These are phyloP conservation scores for Alauda arvensis DNA, from an alignment of 2,797 vertebrate species.

Conservation along the genomic window DNA sequence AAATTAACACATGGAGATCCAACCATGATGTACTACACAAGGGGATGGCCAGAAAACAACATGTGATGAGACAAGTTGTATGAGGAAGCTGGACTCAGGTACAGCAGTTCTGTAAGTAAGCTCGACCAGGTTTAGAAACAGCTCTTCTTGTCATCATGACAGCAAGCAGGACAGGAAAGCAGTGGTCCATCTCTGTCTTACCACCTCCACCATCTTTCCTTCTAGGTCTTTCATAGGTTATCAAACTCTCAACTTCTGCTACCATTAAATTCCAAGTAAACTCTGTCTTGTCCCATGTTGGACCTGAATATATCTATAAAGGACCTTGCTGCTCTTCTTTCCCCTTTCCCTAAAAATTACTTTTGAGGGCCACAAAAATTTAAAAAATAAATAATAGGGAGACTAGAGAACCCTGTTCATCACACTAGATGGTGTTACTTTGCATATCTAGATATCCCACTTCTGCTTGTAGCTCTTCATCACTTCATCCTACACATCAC, in stretches of 20 bases:
- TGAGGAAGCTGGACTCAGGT: neutral
- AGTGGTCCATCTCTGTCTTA: neutral
- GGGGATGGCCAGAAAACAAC: neutral
- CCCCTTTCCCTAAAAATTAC: neutral
- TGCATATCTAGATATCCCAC: neutral
- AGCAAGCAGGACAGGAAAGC: neutral
- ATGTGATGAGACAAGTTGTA: neutral
- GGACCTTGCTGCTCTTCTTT: neutral
- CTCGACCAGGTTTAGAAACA: neutral
- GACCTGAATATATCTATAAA: neutral
- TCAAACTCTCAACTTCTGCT: neutral
- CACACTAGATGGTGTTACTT: neutral
- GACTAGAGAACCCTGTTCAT: neutral
- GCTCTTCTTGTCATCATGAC: neutral
- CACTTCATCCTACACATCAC: neutral
- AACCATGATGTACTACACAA: neutral
- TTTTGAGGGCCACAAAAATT: neutral
- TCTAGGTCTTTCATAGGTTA: neutral
- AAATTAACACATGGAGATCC: neutral
- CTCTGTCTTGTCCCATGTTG: neutral
- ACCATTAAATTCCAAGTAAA: neutral
- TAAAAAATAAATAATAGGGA: neutral
- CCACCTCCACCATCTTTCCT: neutral
- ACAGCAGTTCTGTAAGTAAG: neutral
- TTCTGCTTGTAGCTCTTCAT: neutral